Percentiles rank a stretch among this genome's conserved stretches.
These are phyloP conservation scores for Asteroscopus sphinx DNA, from an alignment of 2,888 invertebrate species.

Conservation along the genomic window DNA sequence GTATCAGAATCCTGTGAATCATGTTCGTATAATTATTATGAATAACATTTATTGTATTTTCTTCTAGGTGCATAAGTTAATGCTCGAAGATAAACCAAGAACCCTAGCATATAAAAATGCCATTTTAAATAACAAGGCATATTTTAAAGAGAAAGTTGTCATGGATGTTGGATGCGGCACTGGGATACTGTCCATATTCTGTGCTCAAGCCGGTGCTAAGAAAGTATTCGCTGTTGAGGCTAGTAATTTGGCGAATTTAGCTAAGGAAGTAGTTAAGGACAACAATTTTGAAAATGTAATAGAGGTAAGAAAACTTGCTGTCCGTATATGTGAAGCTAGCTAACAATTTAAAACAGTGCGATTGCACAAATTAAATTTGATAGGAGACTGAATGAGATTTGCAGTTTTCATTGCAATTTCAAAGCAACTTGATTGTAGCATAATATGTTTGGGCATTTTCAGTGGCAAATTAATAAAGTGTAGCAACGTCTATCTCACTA, in stretches of 20 bases:
- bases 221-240: constrained; percentile 96
- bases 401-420: no score
- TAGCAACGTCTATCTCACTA: no score
- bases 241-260: constrained; percentile 91
- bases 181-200: constrained; percentile 96
- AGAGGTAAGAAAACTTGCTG: constrained; percentile 85
- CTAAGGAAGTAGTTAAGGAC: constrained; percentile 92
- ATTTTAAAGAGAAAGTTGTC: constrained; percentile 94
- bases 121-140: constrained; percentile 91
- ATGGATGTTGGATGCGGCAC: constrained; percentile 97
- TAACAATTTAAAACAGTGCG: no score
- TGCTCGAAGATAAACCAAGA: constrained; percentile 94
- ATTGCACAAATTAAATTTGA: no score
- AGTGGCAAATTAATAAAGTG: no score
- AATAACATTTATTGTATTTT: no score
- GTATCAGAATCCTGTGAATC: constrained; percentile 31
- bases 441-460: no score
- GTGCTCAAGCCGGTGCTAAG: constrained; percentile 96
- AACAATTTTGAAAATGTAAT: constrained; percentile 92
- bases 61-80: constrained; percentile 93
- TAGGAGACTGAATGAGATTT: no score
- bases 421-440: no score
- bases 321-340: no score
- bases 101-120: constrained; percentile 95
- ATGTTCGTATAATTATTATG: no score